Percentiles rank a stretch among this genome's conserved stretches.
These are phyloP conservation scores for Chironex yamaguchii DNA, from an alignment of 30 jellyfish, hydroid and myxozoan genomes.

Conservation along the genomic window DNA sequence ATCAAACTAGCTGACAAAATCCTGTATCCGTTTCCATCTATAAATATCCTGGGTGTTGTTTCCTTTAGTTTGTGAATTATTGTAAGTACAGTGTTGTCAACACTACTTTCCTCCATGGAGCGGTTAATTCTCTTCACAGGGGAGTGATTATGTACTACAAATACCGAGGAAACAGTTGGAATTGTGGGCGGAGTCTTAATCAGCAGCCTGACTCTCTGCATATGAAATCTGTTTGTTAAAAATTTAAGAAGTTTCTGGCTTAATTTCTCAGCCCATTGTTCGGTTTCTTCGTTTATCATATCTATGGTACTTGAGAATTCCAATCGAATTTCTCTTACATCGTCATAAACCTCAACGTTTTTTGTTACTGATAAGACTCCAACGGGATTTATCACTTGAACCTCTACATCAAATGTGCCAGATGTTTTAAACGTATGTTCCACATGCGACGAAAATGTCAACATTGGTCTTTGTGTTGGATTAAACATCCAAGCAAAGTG, in stretches of 20 bases:
- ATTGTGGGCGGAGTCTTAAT: slow-evolving; percentile 63
- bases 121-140: no score
- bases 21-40: background rate
- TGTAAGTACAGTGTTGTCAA: background rate
- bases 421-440: slow-evolving; percentile 48
- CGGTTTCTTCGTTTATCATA: slow-evolving; percentile 46
- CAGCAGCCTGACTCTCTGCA: slow-evolving; percentile 50
- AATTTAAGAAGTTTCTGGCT: slow-evolving; percentile 2
- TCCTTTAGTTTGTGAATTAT: no score
- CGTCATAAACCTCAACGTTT: slow-evolving; percentile 66
- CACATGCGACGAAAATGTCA: slow-evolving; percentile 61
- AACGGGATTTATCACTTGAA: slow-evolving; percentile 66
- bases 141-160: background rate
- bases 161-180: slow-evolving; percentile 54
- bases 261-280: slow-evolving; percentile 45
- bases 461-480: slow-evolving; percentile 66
- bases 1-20: background rate
- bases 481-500: slow-evolving; percentile 80
- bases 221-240: slow-evolving; percentile 36
- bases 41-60: background rate
- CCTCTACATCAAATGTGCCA: slow-evolving; percentile 80
- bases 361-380: slow-evolving; percentile 58
- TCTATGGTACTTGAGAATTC: slow-evolving; percentile 71
- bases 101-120: background rate
- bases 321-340: slow-evolving; percentile 50